phyloP scores from a whole-genome alignment of 2,888 invertebrate genomes.

The Stenolophus ochropezus region DNA sequence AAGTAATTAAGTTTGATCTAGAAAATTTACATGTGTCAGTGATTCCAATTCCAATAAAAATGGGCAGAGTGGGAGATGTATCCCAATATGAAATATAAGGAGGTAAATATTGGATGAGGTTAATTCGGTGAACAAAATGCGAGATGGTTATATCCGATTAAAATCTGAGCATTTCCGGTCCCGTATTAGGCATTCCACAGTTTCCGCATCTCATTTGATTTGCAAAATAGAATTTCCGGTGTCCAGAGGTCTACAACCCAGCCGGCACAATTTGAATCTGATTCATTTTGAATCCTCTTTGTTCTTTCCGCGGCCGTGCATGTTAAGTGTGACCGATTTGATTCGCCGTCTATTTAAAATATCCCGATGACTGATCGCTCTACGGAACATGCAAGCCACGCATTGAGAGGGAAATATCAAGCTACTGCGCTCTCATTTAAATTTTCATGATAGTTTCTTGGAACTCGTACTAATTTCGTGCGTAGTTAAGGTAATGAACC shows the following conservation, averaged over 20 bases:
- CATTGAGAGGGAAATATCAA: constrained; percentile 51
- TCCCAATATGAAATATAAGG: not conserved
- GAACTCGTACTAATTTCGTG: not conserved
- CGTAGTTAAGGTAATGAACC: not conserved
- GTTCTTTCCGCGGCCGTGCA: constrained; percentile 18
- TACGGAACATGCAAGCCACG: constrained; percentile 45
- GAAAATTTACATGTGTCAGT: too few species aligned
- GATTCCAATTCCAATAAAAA: too few species aligned
- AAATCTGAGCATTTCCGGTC: constrained; percentile 4
- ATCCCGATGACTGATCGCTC: constrained; percentile 51
- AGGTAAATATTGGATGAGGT: constrained; percentile 1
- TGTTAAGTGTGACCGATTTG: constrained; percentile 23
- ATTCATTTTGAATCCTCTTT: constrained; percentile 33
- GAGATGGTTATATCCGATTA: constrained; percentile 44
- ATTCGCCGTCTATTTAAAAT: constrained; percentile 24
- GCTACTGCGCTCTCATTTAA: constrained; percentile 15
- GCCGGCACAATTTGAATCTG: constrained; percentile 37
- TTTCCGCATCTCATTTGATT: constrained; percentile 45
- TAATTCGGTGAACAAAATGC: constrained; percentile 29
- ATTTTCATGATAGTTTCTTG: constrained; percentile 11
- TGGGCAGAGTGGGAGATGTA: too few species aligned
- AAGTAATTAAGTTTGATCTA: too few species aligned
- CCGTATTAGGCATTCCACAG: constrained; percentile 26
- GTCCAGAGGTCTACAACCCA: constrained; percentile 35
- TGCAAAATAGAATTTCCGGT: constrained; percentile 50